These are phyloP conservation scores for Heliconius himera DNA, from an alignment of 1,140 invertebrate genomes.

Conservation along the genomic window DNA sequence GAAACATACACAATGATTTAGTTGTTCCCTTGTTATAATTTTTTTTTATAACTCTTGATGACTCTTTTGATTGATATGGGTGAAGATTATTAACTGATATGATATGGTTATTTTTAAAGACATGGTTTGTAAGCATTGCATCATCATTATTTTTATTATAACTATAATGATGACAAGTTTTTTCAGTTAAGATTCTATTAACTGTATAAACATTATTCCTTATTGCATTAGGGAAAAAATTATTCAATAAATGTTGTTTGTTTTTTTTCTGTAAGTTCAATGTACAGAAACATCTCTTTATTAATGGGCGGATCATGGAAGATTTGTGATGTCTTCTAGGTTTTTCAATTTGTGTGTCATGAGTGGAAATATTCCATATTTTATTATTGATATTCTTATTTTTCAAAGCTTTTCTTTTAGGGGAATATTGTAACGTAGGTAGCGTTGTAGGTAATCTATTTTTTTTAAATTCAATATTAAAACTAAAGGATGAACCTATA, in stretches of 20 bases:
- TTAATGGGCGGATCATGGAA: slow-evolving; percentile 30
- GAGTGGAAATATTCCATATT: slow-evolving; percentile 28
- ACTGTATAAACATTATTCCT: slow-evolving; percentile 25
- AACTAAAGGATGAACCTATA: slow-evolving; percentile 49
- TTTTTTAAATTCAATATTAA: slow-evolving; percentile 49
- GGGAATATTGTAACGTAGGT: slow-evolving; percentile 1
- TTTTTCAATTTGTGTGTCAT: slow-evolving; percentile 27
- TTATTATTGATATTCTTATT: slow-evolving; percentile 30
- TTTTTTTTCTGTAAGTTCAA: slow-evolving; percentile 50
- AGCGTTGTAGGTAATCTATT: slow-evolving; percentile 10
- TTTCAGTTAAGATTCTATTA: slow-evolving; percentile 34
- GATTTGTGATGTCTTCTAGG: slow-evolving; percentile 31
- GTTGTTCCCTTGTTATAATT: neutral
- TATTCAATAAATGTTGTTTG: slow-evolving; percentile 28
- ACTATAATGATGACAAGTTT: neutral
- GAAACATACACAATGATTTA: slow-evolving; percentile 12
- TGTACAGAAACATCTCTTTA: slow-evolving; percentile 56
- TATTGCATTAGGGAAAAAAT: neutral
- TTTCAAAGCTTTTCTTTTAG: slow-evolving; percentile 18
- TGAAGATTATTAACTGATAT: neutral
- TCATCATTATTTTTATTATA: neutral
- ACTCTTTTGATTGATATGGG: neutral
- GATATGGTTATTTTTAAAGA: neutral
- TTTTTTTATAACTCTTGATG: neutral
- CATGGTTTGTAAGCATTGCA: neutral